These are phyloP conservation scores for Lamprotornis superbus DNA, from an alignment of 2,113 vertebrate genomes.

Conservation along the genomic window DNA sequence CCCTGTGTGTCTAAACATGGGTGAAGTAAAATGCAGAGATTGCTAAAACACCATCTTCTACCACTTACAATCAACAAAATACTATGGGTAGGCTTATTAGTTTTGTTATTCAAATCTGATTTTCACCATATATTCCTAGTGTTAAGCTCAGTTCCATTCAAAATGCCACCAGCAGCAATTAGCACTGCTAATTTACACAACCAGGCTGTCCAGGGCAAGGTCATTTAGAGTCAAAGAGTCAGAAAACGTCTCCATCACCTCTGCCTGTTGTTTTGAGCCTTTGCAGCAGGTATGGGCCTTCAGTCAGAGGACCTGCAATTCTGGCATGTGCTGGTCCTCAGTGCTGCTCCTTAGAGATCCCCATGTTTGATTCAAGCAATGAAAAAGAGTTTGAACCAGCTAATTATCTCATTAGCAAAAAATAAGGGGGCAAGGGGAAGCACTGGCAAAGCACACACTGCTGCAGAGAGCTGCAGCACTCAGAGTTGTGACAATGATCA, in stretches of 20 bases:
- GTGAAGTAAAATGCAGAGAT: neutral
- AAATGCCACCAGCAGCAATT: neutral
- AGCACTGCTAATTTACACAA: neutral
- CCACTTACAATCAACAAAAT: neutral
- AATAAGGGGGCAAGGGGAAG: neutral
- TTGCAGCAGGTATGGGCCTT: constrained; percentile 12
- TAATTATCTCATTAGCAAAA: constrained; percentile 4
- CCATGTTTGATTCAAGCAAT: neutral
- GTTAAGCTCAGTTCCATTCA: neutral
- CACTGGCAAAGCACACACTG: neutral
- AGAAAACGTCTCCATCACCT: neutral
- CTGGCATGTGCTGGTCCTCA: constrained; percentile 39
- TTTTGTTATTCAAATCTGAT: neutral
- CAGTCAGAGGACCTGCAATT: constrained; percentile 21
- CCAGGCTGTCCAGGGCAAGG: constrained; percentile 6
- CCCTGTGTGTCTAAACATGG: neutral
- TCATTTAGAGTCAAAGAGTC: neutral
- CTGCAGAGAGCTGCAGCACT: neutral
- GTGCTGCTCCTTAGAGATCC: constrained; percentile 50
- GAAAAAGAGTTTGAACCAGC: constrained; percentile 21
- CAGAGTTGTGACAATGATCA: neutral
- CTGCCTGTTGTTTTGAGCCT: neutral
- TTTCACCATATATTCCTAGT: neutral
- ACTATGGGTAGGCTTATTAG: neutral
- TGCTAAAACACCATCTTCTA: neutral